Evolutionary conservation across 2,888 invertebrate species (phyloP).

Genomic region (Anoplius nigerrimus): DNA sequence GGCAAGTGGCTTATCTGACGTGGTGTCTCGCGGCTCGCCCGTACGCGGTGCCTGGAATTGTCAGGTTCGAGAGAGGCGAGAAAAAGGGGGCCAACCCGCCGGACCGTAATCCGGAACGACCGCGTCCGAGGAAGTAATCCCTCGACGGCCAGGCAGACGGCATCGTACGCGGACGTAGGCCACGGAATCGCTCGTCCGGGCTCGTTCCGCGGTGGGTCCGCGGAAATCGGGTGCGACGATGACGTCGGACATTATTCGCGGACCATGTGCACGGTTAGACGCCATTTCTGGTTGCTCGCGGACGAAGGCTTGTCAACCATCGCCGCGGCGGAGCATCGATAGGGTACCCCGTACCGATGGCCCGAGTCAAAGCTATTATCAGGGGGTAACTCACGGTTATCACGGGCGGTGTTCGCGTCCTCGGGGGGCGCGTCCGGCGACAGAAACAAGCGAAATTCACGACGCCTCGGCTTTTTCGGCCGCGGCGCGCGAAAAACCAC

Average conservation of each 20-base stretch:
- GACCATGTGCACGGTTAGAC: slow-evolving; percentile 69
- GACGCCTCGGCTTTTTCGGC: slow-evolving; percentile 58
- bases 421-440: slow-evolving; percentile 52
- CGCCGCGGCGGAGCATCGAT: slow-evolving; percentile 62
- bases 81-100: too few species aligned
- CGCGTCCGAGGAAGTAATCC: too few species aligned
- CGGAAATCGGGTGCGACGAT: slow-evolving; percentile 6
- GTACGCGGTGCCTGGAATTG: too few species aligned
- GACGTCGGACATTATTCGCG: slow-evolving; percentile 44
- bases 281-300: slow-evolving; percentile 67
- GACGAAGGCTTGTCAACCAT: slow-evolving; percentile 69
- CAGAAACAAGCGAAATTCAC: slow-evolving; percentile 56
- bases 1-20: too few species aligned
- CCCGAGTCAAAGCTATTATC: slow-evolving; percentile 47
- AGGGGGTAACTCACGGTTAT: slow-evolving; percentile 58
- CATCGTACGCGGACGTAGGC: too few species aligned
- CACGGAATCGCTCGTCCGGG: too few species aligned
- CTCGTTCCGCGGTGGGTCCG: too few species aligned
- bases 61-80: too few species aligned
- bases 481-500: slow-evolving; percentile 64
- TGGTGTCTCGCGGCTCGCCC: too few species aligned
- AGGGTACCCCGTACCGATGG: slow-evolving; percentile 55
- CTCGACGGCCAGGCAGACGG: too few species aligned
- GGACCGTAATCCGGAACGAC: too few species aligned
- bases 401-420: slow-evolving; percentile 53